phyloP scores from a whole-genome alignment of 2,888 invertebrate genomes.

The Salpingus planirostris region DNA sequence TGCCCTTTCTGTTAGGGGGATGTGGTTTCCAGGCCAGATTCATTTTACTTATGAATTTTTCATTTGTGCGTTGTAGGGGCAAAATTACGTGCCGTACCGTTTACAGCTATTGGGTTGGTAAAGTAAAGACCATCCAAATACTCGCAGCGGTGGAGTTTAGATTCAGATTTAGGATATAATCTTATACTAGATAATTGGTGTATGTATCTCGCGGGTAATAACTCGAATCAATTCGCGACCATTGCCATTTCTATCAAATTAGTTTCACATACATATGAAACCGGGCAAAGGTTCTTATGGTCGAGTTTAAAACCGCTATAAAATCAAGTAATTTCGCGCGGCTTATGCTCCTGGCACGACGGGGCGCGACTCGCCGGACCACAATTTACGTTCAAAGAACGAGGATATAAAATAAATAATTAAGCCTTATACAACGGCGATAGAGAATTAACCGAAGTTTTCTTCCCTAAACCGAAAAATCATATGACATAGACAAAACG shows the following conservation, averaged over 20 bases:
- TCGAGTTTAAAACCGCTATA: conserved; percentile 4
- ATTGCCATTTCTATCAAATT: conserved; percentile 4
- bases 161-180: too few relatives aligned
- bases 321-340: conserved; percentile 6
- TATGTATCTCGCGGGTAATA: too few relatives aligned
- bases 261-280: conserved; percentile 7
- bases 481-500: conserved; percentile 5
- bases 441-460: conserved; percentile 2
- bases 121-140: too few relatives aligned
- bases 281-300: not conserved
- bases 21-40: too few relatives aligned
- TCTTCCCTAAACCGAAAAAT: conserved; percentile 6
- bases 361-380: too few relatives aligned
- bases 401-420: conserved; percentile 10
- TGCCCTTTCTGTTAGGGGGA: too few relatives aligned
- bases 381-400: conserved; percentile 7
- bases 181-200: too few relatives aligned
- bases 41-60: too few relatives aligned
- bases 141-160: too few relatives aligned
- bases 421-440: conserved; percentile 5
- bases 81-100: too few relatives aligned
- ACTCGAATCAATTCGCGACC: not conserved
- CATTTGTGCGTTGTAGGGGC: too few relatives aligned
- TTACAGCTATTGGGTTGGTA: too few relatives aligned
- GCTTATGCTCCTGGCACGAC: conserved; percentile 1